A percentile compares a stretch with the other conserved stretches of the same genome.
Evolutionary conservation across 2,888 invertebrate genomes (phyloP).

Genomic region (Crepidodera aurea): DNA sequence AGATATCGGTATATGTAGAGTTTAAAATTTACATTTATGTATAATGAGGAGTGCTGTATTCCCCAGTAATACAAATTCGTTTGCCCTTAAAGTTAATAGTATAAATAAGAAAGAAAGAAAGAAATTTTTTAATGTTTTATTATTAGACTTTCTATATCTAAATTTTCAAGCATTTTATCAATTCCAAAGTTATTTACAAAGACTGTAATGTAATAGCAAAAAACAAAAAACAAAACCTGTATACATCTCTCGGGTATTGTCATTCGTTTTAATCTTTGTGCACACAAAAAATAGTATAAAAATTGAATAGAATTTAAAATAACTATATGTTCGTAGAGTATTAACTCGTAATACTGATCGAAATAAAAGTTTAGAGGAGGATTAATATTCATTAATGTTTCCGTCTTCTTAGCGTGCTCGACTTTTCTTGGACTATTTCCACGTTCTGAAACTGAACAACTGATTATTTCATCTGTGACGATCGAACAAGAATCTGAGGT

Average conservation of each 20-base stretch:
- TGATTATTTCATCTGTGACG: not conserved
- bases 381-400: not conserved
- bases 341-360: conserved; percentile 19
- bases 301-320: conserved; percentile 32
- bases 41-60: too few species aligned
- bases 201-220: conserved; percentile 32
- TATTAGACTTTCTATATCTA: conserved; percentile 6
- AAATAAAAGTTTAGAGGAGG: not conserved
- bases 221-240: conserved; percentile 34
- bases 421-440: too few species aligned
- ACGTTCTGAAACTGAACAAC: conserved; percentile 14
- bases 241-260: conserved; percentile 28
- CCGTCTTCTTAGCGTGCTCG: not conserved
- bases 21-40: too few species aligned
- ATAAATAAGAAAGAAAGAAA: too few species aligned
- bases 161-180: conserved; percentile 15
- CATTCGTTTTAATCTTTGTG: conserved; percentile 17
- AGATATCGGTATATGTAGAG: too few species aligned
- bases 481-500: conserved; percentile 16
- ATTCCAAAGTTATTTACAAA: conserved; percentile 25
- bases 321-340: conserved; percentile 38
- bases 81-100: too few species aligned
- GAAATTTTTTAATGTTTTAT: not conserved
- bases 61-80: too few species aligned
- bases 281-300: conserved; percentile 13